These are phyloP conservation scores for Picathartes gymnocephalus DNA, from an alignment of 2,113 vertebrate species.

Conservation along the genomic window DNA sequence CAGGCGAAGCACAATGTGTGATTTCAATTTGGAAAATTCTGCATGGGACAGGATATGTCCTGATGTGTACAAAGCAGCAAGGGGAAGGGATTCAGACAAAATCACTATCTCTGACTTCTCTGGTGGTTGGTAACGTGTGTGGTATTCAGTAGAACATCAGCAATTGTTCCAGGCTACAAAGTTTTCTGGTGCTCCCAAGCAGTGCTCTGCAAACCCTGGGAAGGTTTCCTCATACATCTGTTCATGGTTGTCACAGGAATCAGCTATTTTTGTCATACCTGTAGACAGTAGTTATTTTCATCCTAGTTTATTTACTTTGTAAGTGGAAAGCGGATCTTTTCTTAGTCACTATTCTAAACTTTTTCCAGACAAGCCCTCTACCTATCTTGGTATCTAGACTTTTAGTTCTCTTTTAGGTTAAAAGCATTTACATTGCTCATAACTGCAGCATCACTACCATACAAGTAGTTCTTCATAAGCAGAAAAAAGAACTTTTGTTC, in stretches of 20 bases:
- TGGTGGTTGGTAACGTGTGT: slow-evolving; percentile 33
- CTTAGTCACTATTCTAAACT: background rate
- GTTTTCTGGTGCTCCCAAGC: background rate
- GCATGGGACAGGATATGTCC: background rate
- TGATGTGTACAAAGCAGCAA: background rate
- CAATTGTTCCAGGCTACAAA: background rate
- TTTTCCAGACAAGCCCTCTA: background rate
- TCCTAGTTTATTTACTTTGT: background rate
- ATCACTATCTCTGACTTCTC: background rate
- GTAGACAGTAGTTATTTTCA: background rate
- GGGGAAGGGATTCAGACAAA: background rate
- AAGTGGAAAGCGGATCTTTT: background rate
- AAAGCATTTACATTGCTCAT: background rate
- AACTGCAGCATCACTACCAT: background rate
- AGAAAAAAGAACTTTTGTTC: background rate
- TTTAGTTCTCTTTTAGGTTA: background rate
- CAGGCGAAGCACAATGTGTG: background rate
- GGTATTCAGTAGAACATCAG: slow-evolving; percentile 11
- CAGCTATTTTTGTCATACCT: slow-evolving; percentile 1
- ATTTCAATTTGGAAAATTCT: background rate
- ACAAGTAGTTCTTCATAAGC: background rate
- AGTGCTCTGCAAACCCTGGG: background rate
- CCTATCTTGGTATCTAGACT: background rate
- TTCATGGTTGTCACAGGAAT: background rate
- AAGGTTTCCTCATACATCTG: background rate